Base-by-base conservation (phyloP, 1,140 invertebrate species). In the Parasteatoda tepidariorum region DNA sequence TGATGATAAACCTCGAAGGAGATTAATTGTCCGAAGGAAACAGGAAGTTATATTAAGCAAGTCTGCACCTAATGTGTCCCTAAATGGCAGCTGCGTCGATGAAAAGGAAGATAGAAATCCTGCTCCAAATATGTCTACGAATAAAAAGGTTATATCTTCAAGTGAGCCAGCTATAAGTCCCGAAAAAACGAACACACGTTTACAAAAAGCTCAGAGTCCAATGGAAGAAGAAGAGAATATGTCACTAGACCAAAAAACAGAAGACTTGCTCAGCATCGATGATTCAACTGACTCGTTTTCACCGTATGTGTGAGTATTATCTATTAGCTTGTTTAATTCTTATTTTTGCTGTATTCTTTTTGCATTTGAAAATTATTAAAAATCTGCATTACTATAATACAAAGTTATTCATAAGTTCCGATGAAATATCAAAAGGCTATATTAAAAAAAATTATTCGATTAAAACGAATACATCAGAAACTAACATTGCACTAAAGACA, bases 151-250 rank as follows among this genome's bases (percentile, higher is more conserved):
- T 15, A 22, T 34, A 2, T 67, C 75, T 0, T 2, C 22, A 3
- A 78, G 75, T 26, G 62, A 67, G 3, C 41, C 75, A 22, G 5
- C 9, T 4, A 31, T 78, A 7, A 22, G 38, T 22, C 11, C 24
- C 11, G 64, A 67, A 26, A 26, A 41, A 57, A 24, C 38, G 13
- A 26, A 5, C 24, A 33, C 30, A 2, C 18, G 33, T 64, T 41
- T 9, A n/a, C 22, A 54, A 9, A 68, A 4, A 55, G 41, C 31
- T 2, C 28, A n/a, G 33, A 82, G 78, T 31, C 78, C 78, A 0
- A 71, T 82, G 78, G 78, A 82, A 71, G 67, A 59, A 30, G 78
- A 82, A 24, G 78, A 82, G 57, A 82, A 82, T 48, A 61, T 11
- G n/a, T 70, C 67, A 38, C 41, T 82, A 24, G 33, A 70, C 26